Base-by-base conservation (phyloP, 2,888 invertebrate genomes). In the Pyrocoelia pectoralis region DNA sequence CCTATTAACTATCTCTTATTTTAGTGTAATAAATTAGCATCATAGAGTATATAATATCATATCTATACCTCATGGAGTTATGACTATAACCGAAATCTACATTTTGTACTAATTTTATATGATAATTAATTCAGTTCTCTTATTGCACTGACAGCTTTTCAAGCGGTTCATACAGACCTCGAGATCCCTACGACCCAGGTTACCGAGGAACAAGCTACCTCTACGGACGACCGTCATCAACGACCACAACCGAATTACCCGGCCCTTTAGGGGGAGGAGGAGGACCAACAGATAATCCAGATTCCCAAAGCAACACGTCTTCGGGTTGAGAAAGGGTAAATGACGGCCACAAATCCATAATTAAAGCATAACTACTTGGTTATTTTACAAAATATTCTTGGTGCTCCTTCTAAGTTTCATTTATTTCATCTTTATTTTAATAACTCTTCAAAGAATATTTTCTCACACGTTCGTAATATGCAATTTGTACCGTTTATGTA, bases 201-300 rank as follows among this genome's bases (percentile, higher is more conserved):
- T 77, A 77, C 67, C 72, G 79, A 2, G 84, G 82, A 18, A 87
- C 85, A 9, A 86, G 84, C 70, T 87, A 87, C 71, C 78, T 87
- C 61, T 86, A 85, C 70, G 84, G 84, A 59, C 81, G 87, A 81
- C 84, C 74, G 77, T 84, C 75, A 75, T 83, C 70, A 74, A 80
- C 77, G 13, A 79, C 78, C 5, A 81, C 80, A 60, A 79, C 78
- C 43, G 80, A 82, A 17, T 76, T 79, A 15, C 71, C 77, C 40
- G 74, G 68, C 61, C 50, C 73, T 43, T 68, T 72, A 53, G 70
- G 71, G 52, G 70, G 71, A 41, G 82, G 81, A 8, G 71, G 72
- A 53, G 80, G 82, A 28, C 83, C 77, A 56, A 79, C 84, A 2
- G 82, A 82, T 70, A 68, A 76, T 67, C 75, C 83, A 59, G 69